phyloP scores from a whole-genome alignment of 2,888 invertebrate genomes.

The Drosophila suboccidentalis region DNA sequence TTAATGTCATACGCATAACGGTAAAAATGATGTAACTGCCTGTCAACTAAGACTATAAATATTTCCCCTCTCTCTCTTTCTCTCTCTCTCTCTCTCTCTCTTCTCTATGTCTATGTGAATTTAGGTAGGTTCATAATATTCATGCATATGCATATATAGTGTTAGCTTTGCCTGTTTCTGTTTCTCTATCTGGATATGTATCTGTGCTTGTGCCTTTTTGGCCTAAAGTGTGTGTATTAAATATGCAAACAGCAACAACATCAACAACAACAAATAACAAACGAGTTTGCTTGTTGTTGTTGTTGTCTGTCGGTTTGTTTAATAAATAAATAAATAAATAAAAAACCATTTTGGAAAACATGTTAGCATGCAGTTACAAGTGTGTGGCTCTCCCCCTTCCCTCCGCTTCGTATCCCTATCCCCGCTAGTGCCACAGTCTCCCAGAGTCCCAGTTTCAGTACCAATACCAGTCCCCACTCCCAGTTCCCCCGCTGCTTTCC shows the following conservation, averaged over 20 bases:
- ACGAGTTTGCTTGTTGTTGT: constrained; percentile 63
- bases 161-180: constrained; percentile 24
- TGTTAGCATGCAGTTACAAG: constrained; percentile 77
- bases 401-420: background rate
- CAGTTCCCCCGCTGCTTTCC: constrained; percentile 8
- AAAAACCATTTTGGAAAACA: constrained; percentile 52
- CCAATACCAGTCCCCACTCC: constrained; percentile 12
- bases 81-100: constrained; percentile 14
- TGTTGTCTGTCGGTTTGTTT: constrained; percentile 53
- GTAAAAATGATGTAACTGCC: constrained; percentile 71
- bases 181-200: constrained; percentile 7
- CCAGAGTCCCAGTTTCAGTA: constrained; percentile 11
- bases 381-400: constrained; percentile 46
- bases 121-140: constrained; percentile 52
- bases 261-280: constrained; percentile 52
- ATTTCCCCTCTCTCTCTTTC: constrained; percentile 4
- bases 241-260: constrained; percentile 51
- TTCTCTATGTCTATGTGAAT: constrained; percentile 17
- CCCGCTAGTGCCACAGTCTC: background rate
- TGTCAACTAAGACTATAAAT: constrained; percentile 51
- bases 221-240: constrained; percentile 45
- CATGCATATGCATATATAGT: constrained; percentile 50
- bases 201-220: constrained; percentile 11
- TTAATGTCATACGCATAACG: constrained; percentile 79
- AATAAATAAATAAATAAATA: constrained; percentile 67